phyloP scores from a whole-genome alignment of 2,797 vertebrate genomes.

The Capromys pilorides region DNA sequence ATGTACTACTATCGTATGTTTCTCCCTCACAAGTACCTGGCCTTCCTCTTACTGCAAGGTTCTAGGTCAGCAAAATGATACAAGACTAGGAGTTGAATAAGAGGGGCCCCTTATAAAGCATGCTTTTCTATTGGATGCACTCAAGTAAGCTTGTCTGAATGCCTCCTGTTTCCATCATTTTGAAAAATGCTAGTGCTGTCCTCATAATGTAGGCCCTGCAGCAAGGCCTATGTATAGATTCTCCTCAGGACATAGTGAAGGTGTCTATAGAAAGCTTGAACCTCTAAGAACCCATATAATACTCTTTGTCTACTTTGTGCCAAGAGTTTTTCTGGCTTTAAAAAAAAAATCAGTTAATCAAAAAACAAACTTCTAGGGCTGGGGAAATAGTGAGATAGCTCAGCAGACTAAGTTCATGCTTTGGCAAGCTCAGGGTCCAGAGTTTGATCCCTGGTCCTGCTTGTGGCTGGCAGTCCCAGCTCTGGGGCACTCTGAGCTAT shows the following conservation, averaged over 20 bases:
- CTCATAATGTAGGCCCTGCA: neutral
- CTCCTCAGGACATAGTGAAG: neutral
- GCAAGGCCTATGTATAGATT: neutral
- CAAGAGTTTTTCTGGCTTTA: slow-evolving; percentile 15
- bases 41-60: neutral
- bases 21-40: neutral
- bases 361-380: neutral
- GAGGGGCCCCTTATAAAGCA: neutral
- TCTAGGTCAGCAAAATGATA: slow-evolving; percentile 21
- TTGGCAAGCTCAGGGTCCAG: no score
- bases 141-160: neutral
- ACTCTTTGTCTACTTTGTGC: slow-evolving; percentile 15
- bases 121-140: neutral
- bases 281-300: neutral
- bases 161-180: slow-evolving; percentile 35
- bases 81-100: neutral
- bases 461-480: no score
- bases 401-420: no score
- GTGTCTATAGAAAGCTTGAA: neutral
- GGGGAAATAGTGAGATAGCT: no score
- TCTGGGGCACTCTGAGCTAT: no score
- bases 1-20: neutral
- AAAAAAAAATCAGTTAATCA: slow-evolving; percentile 40
- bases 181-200: slow-evolving; percentile 29
- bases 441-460: no score